Conservation (phyloP, 92 coral and sea anemone genomes). For the Porites evermanni region DNA sequence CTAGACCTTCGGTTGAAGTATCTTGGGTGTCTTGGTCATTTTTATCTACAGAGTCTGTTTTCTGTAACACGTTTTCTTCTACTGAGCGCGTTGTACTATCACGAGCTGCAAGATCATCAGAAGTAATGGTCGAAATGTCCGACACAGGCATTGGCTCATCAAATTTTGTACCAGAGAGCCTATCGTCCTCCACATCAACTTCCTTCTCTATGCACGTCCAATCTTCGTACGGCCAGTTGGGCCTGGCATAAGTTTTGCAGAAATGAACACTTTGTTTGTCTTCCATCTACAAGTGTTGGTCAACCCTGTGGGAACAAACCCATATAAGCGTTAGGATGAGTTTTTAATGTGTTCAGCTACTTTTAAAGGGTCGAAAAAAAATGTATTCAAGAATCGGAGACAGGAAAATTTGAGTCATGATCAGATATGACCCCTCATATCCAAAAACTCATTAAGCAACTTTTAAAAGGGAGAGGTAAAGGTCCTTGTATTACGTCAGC, state of each 20-base stretch:
- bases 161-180: background rate
- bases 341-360: too few species aligned
- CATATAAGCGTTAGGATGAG: too few species aligned
- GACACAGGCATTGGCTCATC: background rate
- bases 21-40: background rate
- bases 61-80: too few species aligned
- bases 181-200: background rate
- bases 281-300: background rate
- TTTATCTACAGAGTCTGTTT: background rate
- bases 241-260: constrained; percentile 1
- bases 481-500: too few species aligned
- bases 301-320: background rate
- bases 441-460: too few species aligned
- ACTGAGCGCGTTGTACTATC: background rate
- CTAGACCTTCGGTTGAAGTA: background rate
- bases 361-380: too few species aligned
- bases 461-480: too few species aligned
- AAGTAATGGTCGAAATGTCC: background rate
- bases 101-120: background rate
- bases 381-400: too few species aligned
- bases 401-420: too few species aligned
- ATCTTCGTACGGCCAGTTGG: constrained; percentile 22
- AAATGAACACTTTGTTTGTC: background rate
- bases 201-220: background rate
- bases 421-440: too few species aligned